Evolutionary conservation across 2,797 vertebrate species (phyloP).

Genomic region (Pseudomugil gertrudae): DNA sequence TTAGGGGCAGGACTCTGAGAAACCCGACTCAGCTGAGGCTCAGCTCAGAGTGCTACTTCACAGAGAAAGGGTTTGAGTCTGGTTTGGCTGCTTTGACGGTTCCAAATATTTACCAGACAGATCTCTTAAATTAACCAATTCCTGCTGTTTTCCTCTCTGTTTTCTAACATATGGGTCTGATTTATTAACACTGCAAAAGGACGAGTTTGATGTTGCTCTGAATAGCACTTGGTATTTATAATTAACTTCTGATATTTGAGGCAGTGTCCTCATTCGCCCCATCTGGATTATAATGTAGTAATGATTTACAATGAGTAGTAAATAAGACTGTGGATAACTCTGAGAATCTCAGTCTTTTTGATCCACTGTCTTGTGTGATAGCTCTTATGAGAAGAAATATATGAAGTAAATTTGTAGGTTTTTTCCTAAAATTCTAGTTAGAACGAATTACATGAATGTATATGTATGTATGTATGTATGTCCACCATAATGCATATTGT

Average conservation of each 20-base stretch:
- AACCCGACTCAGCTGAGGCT: constrained; percentile 38
- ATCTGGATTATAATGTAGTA: background rate
- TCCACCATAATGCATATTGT: background rate
- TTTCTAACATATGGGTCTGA: constrained; percentile 17
- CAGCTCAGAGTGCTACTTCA: constrained; percentile 14
- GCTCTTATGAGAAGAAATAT: too few relatives aligned
- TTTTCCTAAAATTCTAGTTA: background rate
- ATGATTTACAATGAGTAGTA: background rate
- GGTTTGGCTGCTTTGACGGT: constrained; percentile 21
- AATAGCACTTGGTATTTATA: background rate
- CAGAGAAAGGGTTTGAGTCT: constrained; percentile 29
- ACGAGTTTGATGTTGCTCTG: background rate
- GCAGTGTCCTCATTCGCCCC: background rate
- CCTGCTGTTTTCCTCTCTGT: background rate
- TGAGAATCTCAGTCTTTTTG: background rate
- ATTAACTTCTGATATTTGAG: background rate
- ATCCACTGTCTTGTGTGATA: background rate
- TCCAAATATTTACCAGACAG: constrained; percentile 44
- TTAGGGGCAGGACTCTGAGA: constrained; percentile 47
- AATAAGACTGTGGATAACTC: too few relatives aligned
- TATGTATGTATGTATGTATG: background rate
- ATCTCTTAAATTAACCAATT: constrained; percentile 23
- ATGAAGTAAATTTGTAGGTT: background rate
- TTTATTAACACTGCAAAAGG: constrained; percentile 12
- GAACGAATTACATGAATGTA: background rate